Base-by-base conservation (phyloP, 2,888 invertebrate species). In the Shargacucullia verbasci region DNA sequence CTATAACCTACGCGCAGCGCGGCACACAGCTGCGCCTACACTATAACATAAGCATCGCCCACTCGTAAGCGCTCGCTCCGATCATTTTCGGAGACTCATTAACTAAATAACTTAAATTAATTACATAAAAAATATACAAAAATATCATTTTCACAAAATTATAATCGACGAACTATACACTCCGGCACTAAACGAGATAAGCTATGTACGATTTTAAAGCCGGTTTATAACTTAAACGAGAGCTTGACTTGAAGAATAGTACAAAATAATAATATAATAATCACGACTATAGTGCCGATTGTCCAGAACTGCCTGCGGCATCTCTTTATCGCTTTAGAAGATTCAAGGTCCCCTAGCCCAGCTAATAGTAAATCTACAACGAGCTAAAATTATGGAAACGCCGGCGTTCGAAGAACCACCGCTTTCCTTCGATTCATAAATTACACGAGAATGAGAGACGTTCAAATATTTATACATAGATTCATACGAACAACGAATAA, bases 261-360 rank as follows among this genome's bases (percentile, higher is more conserved):
- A 90, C 87, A 91, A 87, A 90, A 90, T 86, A 90, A 89, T 84
- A 87, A 85, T 82, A 87, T 80, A 80, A 83, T 85, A 88, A 91
- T 92, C 91, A 90, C 92, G 93, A 91, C 92, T 92, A 92, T 91
- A 92, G 93, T 92, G 93, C 89, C 92, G 92, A 94, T 93, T 92
- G 93, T 94, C 92, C 83, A 92, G 92, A 91, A 93, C 92, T 93
- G 93, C 90, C 90, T 87, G 92, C 86, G 92, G 90, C 92, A 87
- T 88, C 81, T 83, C 85, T 83, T 82, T 86, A 82, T 88, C 87
- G 84, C 86, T 88, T 85, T 81, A 81, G 85, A 90, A 91, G 91
- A 92, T 92, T 91, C 92, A 91, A 93, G 94, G 94, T 94, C 94
- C 94, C 94, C 94, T 91, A 91, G 93, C 92, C 94, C 94, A 94